These are phyloP conservation scores for Synanthedon formicaeformis DNA, from an alignment of 2,888 invertebrate genomes.

Conservation along the genomic window DNA sequence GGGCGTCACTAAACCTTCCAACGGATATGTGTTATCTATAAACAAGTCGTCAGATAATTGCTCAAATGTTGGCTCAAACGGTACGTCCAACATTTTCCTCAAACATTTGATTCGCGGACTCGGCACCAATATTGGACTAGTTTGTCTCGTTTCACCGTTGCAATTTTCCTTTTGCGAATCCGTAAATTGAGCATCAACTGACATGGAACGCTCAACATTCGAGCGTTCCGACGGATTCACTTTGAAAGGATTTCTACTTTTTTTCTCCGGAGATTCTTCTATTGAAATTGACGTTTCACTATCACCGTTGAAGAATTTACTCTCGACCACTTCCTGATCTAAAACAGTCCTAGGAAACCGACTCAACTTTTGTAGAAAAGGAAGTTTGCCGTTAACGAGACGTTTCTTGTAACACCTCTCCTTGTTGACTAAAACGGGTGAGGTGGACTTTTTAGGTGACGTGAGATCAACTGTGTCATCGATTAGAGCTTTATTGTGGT, in stretches of 20 bases:
- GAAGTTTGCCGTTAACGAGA: slow-evolving; percentile 32
- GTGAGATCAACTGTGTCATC: slow-evolving; percentile 19
- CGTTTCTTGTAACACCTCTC: slow-evolving; percentile 45
- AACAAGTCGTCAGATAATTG: slow-evolving; percentile 35
- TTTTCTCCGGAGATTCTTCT: slow-evolving; percentile 31
- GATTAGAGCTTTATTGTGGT: slow-evolving; percentile 20
- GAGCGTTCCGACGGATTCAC: slow-evolving; percentile 11
- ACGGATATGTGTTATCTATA: slow-evolving; percentile 51
- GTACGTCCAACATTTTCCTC: slow-evolving; percentile 15
- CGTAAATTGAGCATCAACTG: slow-evolving; percentile 16
- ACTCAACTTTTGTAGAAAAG: slow-evolving; percentile 55
- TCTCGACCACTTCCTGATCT: slow-evolving; percentile 63
- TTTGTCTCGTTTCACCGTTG: slow-evolving; percentile 27
- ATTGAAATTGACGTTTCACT: slow-evolving; percentile 4
- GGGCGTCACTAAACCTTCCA: slow-evolving; percentile 40
- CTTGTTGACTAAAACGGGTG: slow-evolving; percentile 59
- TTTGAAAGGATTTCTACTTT: slow-evolving; percentile 25
- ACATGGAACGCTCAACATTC: slow-evolving; percentile 15
- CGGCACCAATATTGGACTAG: slow-evolving; percentile 37
- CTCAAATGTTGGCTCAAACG: slow-evolving; percentile 13
- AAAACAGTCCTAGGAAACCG: slow-evolving; percentile 61
- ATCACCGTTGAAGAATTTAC: slow-evolving; percentile 62
- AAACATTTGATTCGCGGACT: slow-evolving; percentile 31
- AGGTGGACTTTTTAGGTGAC: slow-evolving; percentile 23
- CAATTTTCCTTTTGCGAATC: slow-evolving; percentile 49